phyloP scores from a whole-genome alignment of 2,113 vertebrate species.

The Ciconia boyciana region DNA sequence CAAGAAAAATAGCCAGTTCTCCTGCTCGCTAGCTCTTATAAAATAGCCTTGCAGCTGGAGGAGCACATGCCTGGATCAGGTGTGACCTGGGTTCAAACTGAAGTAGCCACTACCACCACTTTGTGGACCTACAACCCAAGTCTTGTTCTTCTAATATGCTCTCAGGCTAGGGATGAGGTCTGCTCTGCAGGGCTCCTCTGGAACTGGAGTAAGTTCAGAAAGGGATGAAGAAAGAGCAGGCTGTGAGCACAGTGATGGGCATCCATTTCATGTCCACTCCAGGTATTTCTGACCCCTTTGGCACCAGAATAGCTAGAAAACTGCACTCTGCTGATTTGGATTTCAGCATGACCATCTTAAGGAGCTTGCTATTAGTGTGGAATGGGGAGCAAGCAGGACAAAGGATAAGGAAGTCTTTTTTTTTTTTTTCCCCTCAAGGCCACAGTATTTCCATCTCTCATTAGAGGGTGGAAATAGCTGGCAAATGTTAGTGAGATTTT shows the following conservation, averaged over 20 bases:
- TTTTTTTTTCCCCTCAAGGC: neutral
- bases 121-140: neutral
- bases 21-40: neutral
- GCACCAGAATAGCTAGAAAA: neutral
- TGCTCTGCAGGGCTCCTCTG: neutral
- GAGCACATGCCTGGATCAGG: neutral
- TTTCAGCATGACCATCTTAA: neutral
- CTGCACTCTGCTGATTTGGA: accelerated
- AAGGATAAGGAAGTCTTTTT: neutral
- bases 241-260: neutral
- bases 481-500: neutral
- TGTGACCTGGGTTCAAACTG: neutral
- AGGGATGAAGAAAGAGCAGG: neutral
- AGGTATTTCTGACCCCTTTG: neutral
- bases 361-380: neutral
- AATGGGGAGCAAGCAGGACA: neutral
- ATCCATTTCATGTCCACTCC: accelerated
- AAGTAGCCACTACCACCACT: neutral
- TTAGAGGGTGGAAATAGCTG: neutral
- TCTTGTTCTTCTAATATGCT: neutral
- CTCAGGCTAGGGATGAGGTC: no score
- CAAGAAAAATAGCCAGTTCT: neutral
- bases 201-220: accelerated
- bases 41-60: neutral
- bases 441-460: neutral